A percentile compares a stretch with the other conserved stretches of the same genome.
Conservation (phyloP, 2,888 invertebrate species). For the Lamellibrachia columna region DNA sequence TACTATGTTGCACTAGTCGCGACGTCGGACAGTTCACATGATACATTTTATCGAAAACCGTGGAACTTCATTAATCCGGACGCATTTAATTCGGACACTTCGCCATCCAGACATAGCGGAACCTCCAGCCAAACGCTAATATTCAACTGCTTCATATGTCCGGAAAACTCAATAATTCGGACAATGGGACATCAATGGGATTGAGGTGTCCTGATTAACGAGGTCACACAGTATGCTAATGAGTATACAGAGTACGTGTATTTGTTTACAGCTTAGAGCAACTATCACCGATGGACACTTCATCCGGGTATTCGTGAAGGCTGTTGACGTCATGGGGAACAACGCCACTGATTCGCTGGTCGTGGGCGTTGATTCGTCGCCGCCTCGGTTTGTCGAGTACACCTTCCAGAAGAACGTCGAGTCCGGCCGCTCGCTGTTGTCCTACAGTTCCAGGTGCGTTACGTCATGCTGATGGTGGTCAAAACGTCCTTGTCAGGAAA, state of each 20-base stretch:
- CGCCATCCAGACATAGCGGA: too few relatives aligned
- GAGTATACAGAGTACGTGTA: not conserved
- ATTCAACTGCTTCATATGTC: too few relatives aligned
- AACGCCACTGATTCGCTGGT: slow-evolving; percentile 6
- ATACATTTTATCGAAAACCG: too few relatives aligned
- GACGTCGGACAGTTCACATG: too few relatives aligned
- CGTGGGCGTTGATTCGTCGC: not conserved
- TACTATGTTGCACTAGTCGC: too few relatives aligned
- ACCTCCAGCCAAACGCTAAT: too few relatives aligned
- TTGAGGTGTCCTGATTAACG: not conserved
- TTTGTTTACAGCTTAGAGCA: not conserved
- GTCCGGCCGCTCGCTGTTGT: not conserved
- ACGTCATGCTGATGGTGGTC: not conserved
- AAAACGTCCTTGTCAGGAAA: not conserved
- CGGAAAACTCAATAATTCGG: too few relatives aligned
- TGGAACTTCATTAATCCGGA: too few relatives aligned
- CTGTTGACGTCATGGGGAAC: not conserved
- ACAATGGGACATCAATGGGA: too few relatives aligned
- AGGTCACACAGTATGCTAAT: not conserved
- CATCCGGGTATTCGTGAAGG: not conserved
- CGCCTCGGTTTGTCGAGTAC: not conserved
- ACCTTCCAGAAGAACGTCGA: not conserved
- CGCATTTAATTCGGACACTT: too few relatives aligned
- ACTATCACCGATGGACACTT: not conserved
- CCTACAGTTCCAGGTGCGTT: not conserved